These are phyloP conservation scores for Microplitis demolitor DNA, from an alignment of 1,140 invertebrate genomes.

Conservation along the genomic window DNA sequence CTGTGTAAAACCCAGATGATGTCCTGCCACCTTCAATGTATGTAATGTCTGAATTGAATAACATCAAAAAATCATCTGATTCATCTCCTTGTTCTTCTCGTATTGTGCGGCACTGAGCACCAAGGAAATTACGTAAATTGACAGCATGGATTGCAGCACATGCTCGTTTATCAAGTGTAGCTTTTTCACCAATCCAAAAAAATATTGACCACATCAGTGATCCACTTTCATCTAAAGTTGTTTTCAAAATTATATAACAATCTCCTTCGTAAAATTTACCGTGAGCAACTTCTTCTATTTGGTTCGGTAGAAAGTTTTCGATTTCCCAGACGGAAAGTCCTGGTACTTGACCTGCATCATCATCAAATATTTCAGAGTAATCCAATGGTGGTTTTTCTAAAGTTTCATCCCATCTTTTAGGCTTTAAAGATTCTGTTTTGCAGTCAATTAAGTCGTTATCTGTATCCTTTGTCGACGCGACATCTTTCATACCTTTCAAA, in stretches of 20 bases:
- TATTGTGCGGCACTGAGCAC: conserved; percentile 95
- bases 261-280: conserved; percentile 99
- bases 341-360: conserved; percentile 90
- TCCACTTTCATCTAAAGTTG: conserved; percentile 83
- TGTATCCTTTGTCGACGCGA: conserved; percentile 87
- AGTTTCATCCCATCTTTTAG: conserved; percentile 91
- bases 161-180: conserved; percentile 95
- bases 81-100: conserved; percentile 97
- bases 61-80: conserved; percentile 90
- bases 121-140: conserved; percentile 93
- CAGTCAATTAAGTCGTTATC: conserved; percentile 66
- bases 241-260: conserved; percentile 97
- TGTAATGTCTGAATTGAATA: conserved; percentile 92
- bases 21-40: conserved; percentile 98
- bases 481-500: conserved; percentile 95
- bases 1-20: conserved; percentile 95
- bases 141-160: conserved; percentile 99
- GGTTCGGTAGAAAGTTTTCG: conserved; percentile 97
- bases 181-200: conserved; percentile 98
- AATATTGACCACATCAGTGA: conserved; percentile 93
- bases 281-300: conserved; percentile 87
- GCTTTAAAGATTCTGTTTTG: conserved; percentile 74
- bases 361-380: conserved; percentile 99
- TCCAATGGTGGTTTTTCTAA: conserved; percentile 95
- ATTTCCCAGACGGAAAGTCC: conserved; percentile 96